phyloP scores from a whole-genome alignment of 2,797 vertebrate genomes.

The Pseudochirops corinnae region DNA sequence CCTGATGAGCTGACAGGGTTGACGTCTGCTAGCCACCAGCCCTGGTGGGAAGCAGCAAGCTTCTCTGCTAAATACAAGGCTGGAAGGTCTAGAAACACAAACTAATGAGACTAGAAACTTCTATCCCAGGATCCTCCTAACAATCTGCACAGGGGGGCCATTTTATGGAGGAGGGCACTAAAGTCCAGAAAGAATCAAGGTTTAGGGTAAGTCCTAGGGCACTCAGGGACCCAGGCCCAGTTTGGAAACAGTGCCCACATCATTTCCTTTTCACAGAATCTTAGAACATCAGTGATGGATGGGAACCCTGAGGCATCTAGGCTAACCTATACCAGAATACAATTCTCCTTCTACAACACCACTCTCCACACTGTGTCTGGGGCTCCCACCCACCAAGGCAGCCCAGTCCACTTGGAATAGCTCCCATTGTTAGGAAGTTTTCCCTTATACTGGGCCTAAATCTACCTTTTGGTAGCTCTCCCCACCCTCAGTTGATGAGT shows the following conservation, averaged over 20 bases:
- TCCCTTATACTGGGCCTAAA: background rate
- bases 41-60: background rate
- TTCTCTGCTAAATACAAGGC: conserved; percentile 28
- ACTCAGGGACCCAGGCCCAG: conserved; percentile 4
- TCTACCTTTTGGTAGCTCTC: background rate
- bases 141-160: background rate
- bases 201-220: conserved; percentile 12
- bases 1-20: conserved; percentile 58
- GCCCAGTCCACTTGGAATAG: background rate
- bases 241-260: background rate
- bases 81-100: conserved; percentile 31
- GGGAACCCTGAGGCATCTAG: background rate
- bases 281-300: background rate
- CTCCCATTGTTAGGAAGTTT: background rate
- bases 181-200: conserved; percentile 35
- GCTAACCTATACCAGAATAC: background rate
- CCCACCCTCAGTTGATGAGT: background rate
- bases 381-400: no score
- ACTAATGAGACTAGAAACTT: conserved; percentile 35
- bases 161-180: conserved; percentile 42
- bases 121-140: background rate
- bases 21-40: background rate
- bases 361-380: background rate
- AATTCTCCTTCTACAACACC: background rate
- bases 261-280: background rate